Base-by-base conservation (phyloP, 2,797 vertebrate genomes). In the Threskiornis aethiopicus region DNA sequence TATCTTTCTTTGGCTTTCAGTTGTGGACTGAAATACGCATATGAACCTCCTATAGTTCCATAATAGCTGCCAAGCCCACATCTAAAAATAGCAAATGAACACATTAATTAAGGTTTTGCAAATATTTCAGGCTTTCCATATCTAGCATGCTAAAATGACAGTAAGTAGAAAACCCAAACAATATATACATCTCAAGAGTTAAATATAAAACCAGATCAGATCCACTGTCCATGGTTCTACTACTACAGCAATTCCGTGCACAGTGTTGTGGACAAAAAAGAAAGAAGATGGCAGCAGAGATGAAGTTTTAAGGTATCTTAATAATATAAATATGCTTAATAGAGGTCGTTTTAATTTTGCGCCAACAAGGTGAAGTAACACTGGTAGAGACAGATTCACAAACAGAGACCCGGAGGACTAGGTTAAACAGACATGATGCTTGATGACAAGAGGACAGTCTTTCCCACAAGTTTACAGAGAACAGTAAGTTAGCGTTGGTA, bases 41-140 rank as follows among this genome's bases (percentile, higher is more conserved):
- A 13, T 0, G 99, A 98, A 46, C 98, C 99, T 49, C 98, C 98
- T 42, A 99, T 95, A 37, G 99, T 99, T 87, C 99, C 99, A 55
- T 98, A 99, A 97, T 98, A 99, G 92, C 97, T 99, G 78, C 99
- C 99, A 59, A 98, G 81, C 55, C 99, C 99, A 93, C 97, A 99
- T 72, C 99, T 99, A 96, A 90, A 92, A 96, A 93, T 16, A 84
- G 41, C 28, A 91, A 94, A 86, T n/a, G 6, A 82, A 92, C 28
- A 90, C 25, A 58, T 58, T 78, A 58, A 76, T 73, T 67, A 76
- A 29, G 9, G 47, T 47, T 88, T 86, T 47, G 24, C 28, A 89
- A 59, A 59, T 64, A 91, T 39, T 80, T 52, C 54, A 62, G 77
- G 46, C 31, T 75, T 57, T 85, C 46, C 22, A 31, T 33, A 57